A percentile compares a stretch with the other conserved stretches of the same genome.
phyloP scores from a whole-genome alignment of 2,888 invertebrate species.

The Sinentomon sp. region DNA sequence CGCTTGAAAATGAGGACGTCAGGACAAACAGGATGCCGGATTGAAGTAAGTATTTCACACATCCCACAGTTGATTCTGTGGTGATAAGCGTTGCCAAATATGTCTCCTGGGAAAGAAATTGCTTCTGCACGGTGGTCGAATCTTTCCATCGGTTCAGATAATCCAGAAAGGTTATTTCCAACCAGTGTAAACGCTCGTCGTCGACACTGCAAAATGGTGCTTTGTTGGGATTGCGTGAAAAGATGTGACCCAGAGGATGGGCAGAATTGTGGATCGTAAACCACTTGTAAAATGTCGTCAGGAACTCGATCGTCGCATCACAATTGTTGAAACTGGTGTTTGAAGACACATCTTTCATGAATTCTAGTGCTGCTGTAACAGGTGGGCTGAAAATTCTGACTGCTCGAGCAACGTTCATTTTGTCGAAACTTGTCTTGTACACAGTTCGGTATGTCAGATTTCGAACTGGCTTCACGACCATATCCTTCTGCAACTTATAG shows the following conservation, averaged over 20 bases:
- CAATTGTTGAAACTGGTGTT: constrained; percentile 4
- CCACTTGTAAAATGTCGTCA: constrained; percentile 7
- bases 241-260: no score
- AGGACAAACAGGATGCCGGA: constrained; percentile 9
- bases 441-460: neutral
- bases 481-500: neutral
- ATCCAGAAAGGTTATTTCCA: neutral
- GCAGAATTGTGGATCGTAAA: neutral
- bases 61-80: constrained; percentile 5
- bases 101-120: constrained; percentile 8
- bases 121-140: no score
- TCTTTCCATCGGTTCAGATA: constrained; percentile 1
- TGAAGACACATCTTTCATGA: neutral
- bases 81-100: constrained; percentile 6
- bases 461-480: neutral
- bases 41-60: constrained; percentile 5
- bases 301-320: constrained; percentile 6
- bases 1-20: constrained; percentile 7
- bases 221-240: no score
- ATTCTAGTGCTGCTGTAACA: neutral
- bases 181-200: neutral
- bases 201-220: no score
- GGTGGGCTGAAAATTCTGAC: neutral
- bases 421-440: constrained; percentile 1
- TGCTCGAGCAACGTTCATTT: constrained; percentile 1